These are phyloP conservation scores for Girardia tigrina DNA, from an alignment of 2,888 invertebrate species.

Conservation along the genomic window DNA sequence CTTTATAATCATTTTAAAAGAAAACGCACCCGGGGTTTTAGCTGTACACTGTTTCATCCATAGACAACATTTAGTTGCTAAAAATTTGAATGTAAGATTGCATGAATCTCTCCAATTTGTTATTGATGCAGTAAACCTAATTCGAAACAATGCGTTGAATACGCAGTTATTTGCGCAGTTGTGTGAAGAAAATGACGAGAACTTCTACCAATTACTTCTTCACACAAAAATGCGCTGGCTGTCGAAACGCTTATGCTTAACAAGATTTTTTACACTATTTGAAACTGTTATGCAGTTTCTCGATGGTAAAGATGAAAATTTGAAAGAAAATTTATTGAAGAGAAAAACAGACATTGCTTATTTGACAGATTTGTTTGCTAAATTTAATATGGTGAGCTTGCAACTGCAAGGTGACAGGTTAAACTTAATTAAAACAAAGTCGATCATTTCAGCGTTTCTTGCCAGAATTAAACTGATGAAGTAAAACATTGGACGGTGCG, in stretches of 20 bases:
- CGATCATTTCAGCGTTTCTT: not conserved
- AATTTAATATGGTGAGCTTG: conserved; percentile 19
- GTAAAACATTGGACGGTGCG: not conserved
- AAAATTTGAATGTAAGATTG: not conserved
- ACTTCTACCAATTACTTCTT: not conserved
- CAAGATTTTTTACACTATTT: not conserved
- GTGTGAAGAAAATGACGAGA: conserved; percentile 20
- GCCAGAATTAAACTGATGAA: not conserved
- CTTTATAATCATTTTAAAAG: too few relatives aligned
- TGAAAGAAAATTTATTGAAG: conserved; percentile 3
- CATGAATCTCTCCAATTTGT: not conserved
- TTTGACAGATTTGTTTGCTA: conserved; percentile 12
- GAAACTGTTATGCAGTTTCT: conserved; percentile 1
- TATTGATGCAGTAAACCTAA: not conserved
- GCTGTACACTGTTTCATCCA: too few relatives aligned
- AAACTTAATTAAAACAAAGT: not conserved
- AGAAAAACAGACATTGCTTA: not conserved
- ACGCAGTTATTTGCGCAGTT: conserved; percentile 5
- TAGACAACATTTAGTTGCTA: too few relatives aligned
- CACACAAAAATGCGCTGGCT: not conserved
- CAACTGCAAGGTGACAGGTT: not conserved
- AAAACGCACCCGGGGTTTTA: too few relatives aligned
- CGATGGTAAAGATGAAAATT: not conserved
- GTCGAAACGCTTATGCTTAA: conserved; percentile 3
- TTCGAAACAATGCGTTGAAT: not conserved